These are phyloP conservation scores for Lithosia quadra DNA, from an alignment of 2,888 invertebrate genomes.

Conservation along the genomic window DNA sequence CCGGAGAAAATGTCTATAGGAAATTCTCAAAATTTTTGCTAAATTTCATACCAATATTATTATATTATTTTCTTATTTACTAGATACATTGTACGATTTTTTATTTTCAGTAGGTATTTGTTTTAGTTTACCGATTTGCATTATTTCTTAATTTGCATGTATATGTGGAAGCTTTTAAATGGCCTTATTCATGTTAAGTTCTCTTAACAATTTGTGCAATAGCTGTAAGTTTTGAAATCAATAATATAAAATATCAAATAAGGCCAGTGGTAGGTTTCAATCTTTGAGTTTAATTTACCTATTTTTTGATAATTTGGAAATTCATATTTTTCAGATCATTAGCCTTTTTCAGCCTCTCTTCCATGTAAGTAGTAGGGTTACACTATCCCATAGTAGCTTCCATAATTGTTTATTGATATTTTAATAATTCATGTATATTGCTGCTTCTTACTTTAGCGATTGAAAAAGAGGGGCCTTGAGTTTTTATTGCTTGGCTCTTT, in stretches of 20 bases:
- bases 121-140: too few species aligned
- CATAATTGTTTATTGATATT: background rate
- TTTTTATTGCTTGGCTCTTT: background rate
- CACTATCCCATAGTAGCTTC: background rate
- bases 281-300: background rate
- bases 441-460: background rate
- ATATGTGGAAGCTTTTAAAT: too few species aligned
- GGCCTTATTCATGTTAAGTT: too few species aligned
- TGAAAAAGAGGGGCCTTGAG: background rate
- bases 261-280: background rate
- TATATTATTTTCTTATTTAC: background rate
- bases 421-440: background rate
- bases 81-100: background rate
- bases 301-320: too few species aligned
- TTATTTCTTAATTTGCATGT: too few species aligned
- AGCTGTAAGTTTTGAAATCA: too few species aligned
- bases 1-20: background rate
- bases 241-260: background rate
- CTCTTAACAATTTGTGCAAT: too few species aligned
- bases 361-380: background rate
- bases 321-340: background rate
- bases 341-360: background rate
- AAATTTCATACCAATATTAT: background rate
- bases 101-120: too few species aligned
- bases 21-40: background rate